Evolutionary conservation across 2,797 vertebrate genomes (phyloP).

Genomic region (Limosa lapponica): DNA sequence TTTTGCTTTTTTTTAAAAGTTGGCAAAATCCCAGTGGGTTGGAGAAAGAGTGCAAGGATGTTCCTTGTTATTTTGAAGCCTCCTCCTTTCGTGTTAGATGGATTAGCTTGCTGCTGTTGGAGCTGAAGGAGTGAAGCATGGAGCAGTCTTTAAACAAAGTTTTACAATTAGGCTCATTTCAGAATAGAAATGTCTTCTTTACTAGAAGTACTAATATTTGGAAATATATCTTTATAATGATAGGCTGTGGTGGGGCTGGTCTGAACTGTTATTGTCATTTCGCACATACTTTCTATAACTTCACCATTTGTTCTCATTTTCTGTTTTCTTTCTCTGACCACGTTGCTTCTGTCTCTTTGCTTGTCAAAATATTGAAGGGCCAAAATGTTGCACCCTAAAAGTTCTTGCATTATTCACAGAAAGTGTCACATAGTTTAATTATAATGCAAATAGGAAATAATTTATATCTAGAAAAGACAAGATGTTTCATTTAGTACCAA

Average conservation of each 20-base stretch:
- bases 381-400: neutral
- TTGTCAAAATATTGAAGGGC: neutral
- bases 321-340: neutral
- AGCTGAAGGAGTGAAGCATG: neutral
- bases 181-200: neutral
- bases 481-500: neutral
- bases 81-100: neutral
- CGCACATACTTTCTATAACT: neutral
- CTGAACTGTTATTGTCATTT: neutral
- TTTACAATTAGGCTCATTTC: neutral
- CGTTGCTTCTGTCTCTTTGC: neutral
- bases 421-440: neutral
- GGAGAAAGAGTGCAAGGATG: neutral
- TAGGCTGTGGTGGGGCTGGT: neutral
- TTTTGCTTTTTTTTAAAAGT: neutral
- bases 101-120: neutral
- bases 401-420: neutral
- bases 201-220: neutral
- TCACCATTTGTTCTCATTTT: neutral
- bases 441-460: slow-evolving; percentile 8
- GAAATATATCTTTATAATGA: neutral
- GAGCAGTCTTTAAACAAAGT: neutral
- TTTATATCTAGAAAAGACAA: neutral
- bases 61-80: accelerated
- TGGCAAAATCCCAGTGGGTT: neutral